Percentiles rank a stretch among this genome's conserved stretches.
Evolutionary conservation across 2,113 vertebrate genomes (phyloP).

Genomic region (Anser brachyrhynchus): DNA sequence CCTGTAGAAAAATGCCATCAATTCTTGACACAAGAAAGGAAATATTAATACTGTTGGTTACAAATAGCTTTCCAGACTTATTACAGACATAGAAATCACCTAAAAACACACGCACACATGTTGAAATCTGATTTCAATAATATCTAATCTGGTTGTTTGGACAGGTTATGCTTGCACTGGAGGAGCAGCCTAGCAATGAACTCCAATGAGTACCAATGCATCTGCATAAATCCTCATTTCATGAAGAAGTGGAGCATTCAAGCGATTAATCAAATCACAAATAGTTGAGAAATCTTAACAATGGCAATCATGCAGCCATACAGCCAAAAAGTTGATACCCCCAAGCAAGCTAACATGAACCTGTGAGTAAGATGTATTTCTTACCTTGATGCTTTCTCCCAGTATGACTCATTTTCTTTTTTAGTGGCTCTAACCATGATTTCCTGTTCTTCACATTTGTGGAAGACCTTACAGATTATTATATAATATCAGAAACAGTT

Average conservation of each 20-base stretch:
- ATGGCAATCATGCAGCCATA: slow-evolving; percentile 4
- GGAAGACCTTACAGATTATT: not conserved
- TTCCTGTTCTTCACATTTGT: not conserved
- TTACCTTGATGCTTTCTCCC: not conserved
- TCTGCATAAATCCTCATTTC: slow-evolving; percentile 37
- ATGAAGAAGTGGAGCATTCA: not conserved
- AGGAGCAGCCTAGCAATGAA: not conserved
- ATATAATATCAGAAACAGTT: not conserved
- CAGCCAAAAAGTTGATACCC: not conserved
- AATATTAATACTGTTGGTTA: not conserved
- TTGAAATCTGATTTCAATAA: not conserved
- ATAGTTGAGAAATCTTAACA: slow-evolving; percentile 4
- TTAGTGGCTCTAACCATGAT: not conserved
- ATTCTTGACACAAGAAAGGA: not conserved
- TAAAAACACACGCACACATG: not conserved
- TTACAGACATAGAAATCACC: not conserved
- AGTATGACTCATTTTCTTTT: not conserved
- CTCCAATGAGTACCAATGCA: not conserved
- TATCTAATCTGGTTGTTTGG: not conserved
- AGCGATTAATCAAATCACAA: slow-evolving; percentile 33
- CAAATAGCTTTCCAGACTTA: not conserved
- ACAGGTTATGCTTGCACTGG: not conserved
- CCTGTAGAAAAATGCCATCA: not conserved
- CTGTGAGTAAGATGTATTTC: slow-evolving; percentile 7
- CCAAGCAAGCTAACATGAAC: not conserved